Conservation (phyloP, 2,113 vertebrate genomes). For the Notothenia coriiceps region DNA sequence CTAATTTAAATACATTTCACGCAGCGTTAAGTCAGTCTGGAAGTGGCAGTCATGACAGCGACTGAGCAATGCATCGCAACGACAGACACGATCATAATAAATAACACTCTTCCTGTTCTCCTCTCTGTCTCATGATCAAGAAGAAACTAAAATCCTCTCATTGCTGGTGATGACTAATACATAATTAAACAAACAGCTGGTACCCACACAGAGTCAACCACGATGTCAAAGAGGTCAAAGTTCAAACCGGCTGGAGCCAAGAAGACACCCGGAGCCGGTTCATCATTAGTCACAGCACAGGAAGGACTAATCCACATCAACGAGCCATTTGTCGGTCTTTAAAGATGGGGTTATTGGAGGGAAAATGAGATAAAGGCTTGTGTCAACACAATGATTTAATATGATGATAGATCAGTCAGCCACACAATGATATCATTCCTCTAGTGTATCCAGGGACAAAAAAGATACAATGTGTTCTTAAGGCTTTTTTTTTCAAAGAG, state of each 20-base stretch:
- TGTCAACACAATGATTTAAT: conserved; percentile 18
- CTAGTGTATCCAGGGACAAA: conserved; percentile 1
- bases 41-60: background rate
- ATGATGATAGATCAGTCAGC: conserved; percentile 23
- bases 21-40: background rate
- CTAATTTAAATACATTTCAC: background rate
- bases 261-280: conserved; percentile 29
- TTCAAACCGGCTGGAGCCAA: conserved; percentile 45
- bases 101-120: background rate
- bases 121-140: background rate
- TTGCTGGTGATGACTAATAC: conserved; percentile 25
- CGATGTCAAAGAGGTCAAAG: conserved; percentile 61
- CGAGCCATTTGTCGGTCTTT: conserved; percentile 43
- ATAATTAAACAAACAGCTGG: conserved; percentile 49
- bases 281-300: conserved; percentile 51
- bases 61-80: background rate
- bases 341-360: conserved; percentile 24
- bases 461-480: conserved; percentile 16
- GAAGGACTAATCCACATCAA: conserved; percentile 18
- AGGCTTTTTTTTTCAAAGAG: conserved; percentile 36
- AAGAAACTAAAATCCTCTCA: background rate
- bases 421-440: background rate
- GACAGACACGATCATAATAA: background rate
- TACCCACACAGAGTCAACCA: conserved; percentile 5
- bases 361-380: conserved; percentile 12